Evolutionary conservation across 2,888 invertebrate species (phyloP), one percentile per base, ranked within the genome.

Genomic region (Gibbula magus): DNA sequence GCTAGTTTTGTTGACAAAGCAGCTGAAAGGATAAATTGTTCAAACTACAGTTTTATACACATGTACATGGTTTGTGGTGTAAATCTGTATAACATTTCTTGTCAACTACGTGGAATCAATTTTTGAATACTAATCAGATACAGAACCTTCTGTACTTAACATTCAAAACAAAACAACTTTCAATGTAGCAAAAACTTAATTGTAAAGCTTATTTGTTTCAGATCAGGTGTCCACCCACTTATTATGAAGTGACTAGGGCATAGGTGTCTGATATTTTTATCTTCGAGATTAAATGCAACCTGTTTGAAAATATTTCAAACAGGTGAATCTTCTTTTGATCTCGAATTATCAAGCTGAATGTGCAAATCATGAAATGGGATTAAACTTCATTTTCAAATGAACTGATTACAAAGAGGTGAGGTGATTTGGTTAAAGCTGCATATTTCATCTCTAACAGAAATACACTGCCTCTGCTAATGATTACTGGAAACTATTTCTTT

Each of bases 1-100:
- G 29, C 67, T 39, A 77, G 51, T 51, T 67, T 77, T 16, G 67
- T 56, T 25, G 77, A 67, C 16, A 67, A 45, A 18, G 67, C 51
- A 56, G 45, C 77, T 77, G 67, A 2, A 67, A 77, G 18, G 25
- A 25, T 18, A 67, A 1, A 45, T 45, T 56, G 10, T 52, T 52
- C 8, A 52, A 52, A 52, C 52, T 52, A 52, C 16, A 52, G 8
- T 13, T 52, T 13, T 52, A 52, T 52, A 52, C 52, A 52, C 52
- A 52, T 10, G 4, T 13, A 54, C 5, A 54, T 13, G 10, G 5
- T 54, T 20, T 7, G 1, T 25, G n/a, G 20, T n/a, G 5, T 56
- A 56, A 25, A 22, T 56, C 56, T n/a, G 45, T 56, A n/a, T n/a
- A 25, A 10, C 25, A 39, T 20, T 70, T 39, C 3, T 35, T n/a